Evolutionary conservation across 2,888 invertebrate genomes (phyloP), one percentile per base, ranked within the genome.

Genomic region (Ectobius pallidus): DNA sequence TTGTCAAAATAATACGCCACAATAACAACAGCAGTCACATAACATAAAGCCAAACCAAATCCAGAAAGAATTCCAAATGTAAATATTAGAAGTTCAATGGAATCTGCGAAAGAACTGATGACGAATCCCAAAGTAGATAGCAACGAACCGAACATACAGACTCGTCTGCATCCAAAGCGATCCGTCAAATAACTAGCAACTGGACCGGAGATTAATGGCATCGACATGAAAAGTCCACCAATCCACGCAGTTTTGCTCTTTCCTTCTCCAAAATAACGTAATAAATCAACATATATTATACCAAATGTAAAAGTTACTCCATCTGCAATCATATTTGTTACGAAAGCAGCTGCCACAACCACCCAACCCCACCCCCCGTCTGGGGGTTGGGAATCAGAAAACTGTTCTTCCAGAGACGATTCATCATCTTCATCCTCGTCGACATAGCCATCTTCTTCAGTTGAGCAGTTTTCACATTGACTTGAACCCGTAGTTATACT

Each of bases 321-420:
- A 82, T 97, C 97, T 49, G 95, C 95, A 78, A 97, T 94, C 75
- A 95, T 86, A 81, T 95, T 95, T 76, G 95, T 92, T 84, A 95
- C 87, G 82, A 97, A 96, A 0, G 95, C 91, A 27, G 94, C 94
- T 74, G 92, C 90, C 0, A 96, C 96, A 68, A 97, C 89, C 34
- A 96, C 92, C 96, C 96, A 97, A 4, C 96, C 96, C 92, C 93
- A 96, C 16, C 96, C 95, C 11, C 95, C 95, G 82, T 96, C 95
- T 1, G 94, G 95, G 0, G 92, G 76, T 30, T 72, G 91, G 18
- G 65, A 22, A 14, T 74, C 74, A 27, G 52, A 18, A 7, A 90
- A 86, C 78, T 88, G 84, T 65, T 88, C 87, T 14, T 87, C 87
- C 62, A 90, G 85, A 73, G 89, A 89, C 73, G 89, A 89, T 77